These are phyloP conservation scores for Diarsia dahlii DNA, from an alignment of 2,888 invertebrate species.

Conservation along the genomic window DNA sequence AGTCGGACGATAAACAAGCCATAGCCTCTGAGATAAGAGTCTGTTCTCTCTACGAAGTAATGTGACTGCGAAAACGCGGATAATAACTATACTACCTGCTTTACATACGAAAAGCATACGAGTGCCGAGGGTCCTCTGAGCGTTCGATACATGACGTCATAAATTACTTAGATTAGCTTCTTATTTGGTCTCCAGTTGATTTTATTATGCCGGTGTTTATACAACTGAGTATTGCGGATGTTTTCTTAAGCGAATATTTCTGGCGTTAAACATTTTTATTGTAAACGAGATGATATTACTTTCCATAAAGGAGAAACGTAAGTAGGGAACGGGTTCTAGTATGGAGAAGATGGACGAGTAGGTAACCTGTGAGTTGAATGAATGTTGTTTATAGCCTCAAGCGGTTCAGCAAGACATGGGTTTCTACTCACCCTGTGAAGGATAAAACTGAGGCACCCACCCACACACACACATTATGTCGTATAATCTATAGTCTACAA, in stretches of 20 bases:
- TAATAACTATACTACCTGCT: slow-evolving; percentile 73
- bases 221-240: slow-evolving; percentile 30
- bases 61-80: slow-evolving; percentile 74
- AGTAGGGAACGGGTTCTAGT: slow-evolving; percentile 11
- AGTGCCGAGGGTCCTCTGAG: slow-evolving; percentile 55
- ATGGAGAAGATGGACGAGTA: slow-evolving; percentile 13
- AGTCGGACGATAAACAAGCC: slow-evolving; percentile 88
- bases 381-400: slow-evolving; percentile 56
- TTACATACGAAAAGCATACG: slow-evolving; percentile 66
- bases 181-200: slow-evolving; percentile 52
- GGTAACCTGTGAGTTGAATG: slow-evolving; percentile 44
- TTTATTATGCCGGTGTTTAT: slow-evolving; percentile 49
- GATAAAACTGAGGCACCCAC: slow-evolving; percentile 27
- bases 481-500: slow-evolving; percentile 11
- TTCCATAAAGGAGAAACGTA: slow-evolving; percentile 31
- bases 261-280: slow-evolving; percentile 19
- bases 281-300: slow-evolving; percentile 34
- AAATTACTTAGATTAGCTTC: slow-evolving; percentile 53
- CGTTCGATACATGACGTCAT: slow-evolving; percentile 56
- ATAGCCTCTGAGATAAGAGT: slow-evolving; percentile 84
- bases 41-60: slow-evolving; percentile 77
- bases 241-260: slow-evolving; percentile 26
- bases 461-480: background rate
- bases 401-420: slow-evolving; percentile 46
- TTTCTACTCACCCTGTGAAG: slow-evolving; percentile 41